Evolutionary conservation across 2,888 invertebrate genomes (phyloP), one percentile per base, ranked within the genome.

Genomic region (Ctenicera cuprea): DNA sequence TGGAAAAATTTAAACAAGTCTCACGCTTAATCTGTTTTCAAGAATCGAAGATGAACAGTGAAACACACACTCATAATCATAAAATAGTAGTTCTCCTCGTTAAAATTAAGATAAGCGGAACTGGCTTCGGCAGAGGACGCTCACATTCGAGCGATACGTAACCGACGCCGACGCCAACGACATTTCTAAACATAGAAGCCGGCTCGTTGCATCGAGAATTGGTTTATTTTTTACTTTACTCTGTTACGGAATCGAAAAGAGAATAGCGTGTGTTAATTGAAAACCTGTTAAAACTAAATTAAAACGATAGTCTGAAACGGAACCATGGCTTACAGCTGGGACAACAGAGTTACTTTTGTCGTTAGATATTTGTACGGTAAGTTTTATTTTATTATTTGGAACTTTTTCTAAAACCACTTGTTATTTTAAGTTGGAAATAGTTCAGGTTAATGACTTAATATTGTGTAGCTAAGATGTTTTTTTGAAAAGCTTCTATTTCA

Each of bases 331-430:
- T 94, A 94, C 88, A 91, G 92, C 84, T 95, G 95, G 95, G 94
- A 95, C 85, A 95, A 93, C 87, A 90, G 95, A 85, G 94, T 95
- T 78, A 92, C 91, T 84, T 95, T 95, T 87, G 92, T 95, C 84
- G 94, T 95, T 80, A 91, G 92, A 86, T 94, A 93, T 87, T 91
- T 95, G 82, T 95, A 95, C 85, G 95, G 95, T 95, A 88, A 92
- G 92, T 90, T 64, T 30, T 33, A 16, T 41, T 59, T 71, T 33
- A 38, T 45, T 45, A 37, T 41, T 62, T 37, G 37, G 12, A 41
- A 33, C 16, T 52, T 52, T 33, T 59, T 67, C 43, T 50, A 3
- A 37, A 62, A 65, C 73, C 75, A 73, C 73, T 74, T 74, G 74
- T 74, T 71, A 48, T 69, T 69, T 57, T 57, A n/a, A 43, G 33